Percentiles rank a stretch among this genome's conserved stretches.
Evolutionary conservation across 2,797 vertebrate genomes (phyloP).

Genomic region (Steatocranus sp.): DNA sequence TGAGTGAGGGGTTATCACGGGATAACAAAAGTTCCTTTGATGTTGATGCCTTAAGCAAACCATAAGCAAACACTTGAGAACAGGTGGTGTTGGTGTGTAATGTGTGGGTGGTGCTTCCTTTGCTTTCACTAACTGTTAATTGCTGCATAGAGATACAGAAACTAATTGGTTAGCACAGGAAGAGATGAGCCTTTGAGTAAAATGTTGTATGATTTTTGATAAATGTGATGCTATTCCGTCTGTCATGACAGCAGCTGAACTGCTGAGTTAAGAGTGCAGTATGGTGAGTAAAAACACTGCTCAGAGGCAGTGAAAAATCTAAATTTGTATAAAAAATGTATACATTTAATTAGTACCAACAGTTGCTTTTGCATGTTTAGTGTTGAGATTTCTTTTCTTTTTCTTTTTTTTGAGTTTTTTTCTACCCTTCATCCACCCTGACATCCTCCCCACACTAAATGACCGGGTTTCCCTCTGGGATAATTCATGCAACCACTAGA

Average conservation of each 20-base stretch:
- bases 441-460: not conserved
- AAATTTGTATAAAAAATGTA: not conserved
- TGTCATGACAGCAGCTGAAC: not conserved
- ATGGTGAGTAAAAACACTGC: not conserved
- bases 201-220: not conserved
- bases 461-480: not conserved
- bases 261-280: not conserved
- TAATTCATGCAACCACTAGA: not conserved
- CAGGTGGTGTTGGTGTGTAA: not conserved
- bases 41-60: not conserved
- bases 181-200: not conserved
- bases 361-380: not conserved
- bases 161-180: not conserved
- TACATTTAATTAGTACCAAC: not conserved
- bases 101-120: not conserved
- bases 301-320: no score
- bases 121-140: not conserved
- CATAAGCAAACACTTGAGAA: not conserved
- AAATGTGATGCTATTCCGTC: not conserved
- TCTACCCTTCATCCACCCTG: not conserved
- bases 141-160: not conserved
- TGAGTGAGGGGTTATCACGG: rapidly evolving
- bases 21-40: not conserved
- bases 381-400: not conserved
- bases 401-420: not conserved